Conservation (phyloP, 2,113 vertebrate genomes). For the Hippocampus barbouri region DNA sequence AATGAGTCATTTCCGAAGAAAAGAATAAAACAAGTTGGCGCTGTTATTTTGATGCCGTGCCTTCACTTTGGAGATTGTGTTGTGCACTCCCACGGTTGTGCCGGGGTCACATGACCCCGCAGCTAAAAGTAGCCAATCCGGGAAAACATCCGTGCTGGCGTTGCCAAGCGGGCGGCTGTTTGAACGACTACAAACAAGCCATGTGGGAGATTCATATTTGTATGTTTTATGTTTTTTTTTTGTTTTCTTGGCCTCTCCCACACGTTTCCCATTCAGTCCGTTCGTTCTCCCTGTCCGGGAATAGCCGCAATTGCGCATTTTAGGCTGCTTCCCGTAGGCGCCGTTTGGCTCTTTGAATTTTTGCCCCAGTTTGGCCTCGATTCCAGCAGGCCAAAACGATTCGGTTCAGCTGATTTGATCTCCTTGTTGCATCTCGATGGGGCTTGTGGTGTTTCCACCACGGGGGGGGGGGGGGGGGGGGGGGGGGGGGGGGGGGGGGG, state of each 20-base stretch:
- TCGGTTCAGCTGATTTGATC: no score
- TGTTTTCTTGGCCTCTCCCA: not conserved
- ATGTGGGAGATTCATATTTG: conserved; percentile 19
- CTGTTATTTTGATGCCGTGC: conserved; percentile 16
- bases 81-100: conserved; percentile 38
- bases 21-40: no score
- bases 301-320: not conserved
- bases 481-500: rapidly evolving
- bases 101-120: conserved; percentile 2
- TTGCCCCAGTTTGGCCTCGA: not conserved
- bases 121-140: conserved; percentile 31
- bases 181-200: conserved; percentile 18
- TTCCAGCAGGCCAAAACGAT: no score
- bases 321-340: not conserved
- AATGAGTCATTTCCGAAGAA: no score
- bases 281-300: not conserved
- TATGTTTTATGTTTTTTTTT: not conserved
- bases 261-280: not conserved
- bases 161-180: conserved; percentile 41
- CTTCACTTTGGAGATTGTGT: conserved; percentile 8
- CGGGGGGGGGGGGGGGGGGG: no score
- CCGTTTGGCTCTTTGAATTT: not conserved
- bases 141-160: conserved; percentile 24
- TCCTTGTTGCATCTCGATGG: not conserved
- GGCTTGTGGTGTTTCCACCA: not conserved